Evolutionary conservation across 2,797 vertebrate genomes (phyloP), one percentile per base, ranked within the genome.

Genomic region (Sorex maritimensis): DNA sequence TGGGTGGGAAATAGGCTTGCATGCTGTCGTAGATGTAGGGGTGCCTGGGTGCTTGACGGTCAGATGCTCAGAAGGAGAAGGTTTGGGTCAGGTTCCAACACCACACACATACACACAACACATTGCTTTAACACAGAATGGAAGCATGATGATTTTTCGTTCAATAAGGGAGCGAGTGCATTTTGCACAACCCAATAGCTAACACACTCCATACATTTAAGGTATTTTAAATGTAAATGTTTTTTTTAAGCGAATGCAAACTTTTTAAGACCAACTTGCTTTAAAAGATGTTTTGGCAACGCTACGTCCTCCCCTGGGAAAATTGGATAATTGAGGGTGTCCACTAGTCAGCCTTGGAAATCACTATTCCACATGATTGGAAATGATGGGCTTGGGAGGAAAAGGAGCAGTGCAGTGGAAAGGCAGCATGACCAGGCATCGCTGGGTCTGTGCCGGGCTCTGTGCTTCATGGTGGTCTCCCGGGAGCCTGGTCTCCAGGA

Each of bases 311-410:
- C 26, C 52, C 30, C 81, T 77, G 46, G 69, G 75, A 67, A 92
- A 95, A 93, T 46, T 94, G 89, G 87, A 91, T 96, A 95, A 96
- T 96, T 85, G 55, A 72, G 81, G 89, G 92, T 94, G 14, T 96
- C 55, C 55, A 85, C 46, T 46, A 79, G 61, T 69, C 86, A 41
- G 92, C 75, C 89, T 65, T 93, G 81, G 71, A 94, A 96, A 93
- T 95, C 95, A 93, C 94, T 73, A 81, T 87, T 80, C 34, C 75
- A 80, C 34, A n/a, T 67, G 49, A 55, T 67, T 93, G 86, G 74
- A 96, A 95, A 96, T 91, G 89, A 95, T 44, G 24, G 0, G 78
- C 80, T 82, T 96, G 52, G 61, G 72, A 78, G 81, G 73, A 44
- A 24, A 2, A 19, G 34, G 90, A 90, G 49, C 11, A 38, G 52